Base-by-base conservation (phyloP, 2,797 vertebrate species). In the Meriones psammophilus region DNA sequence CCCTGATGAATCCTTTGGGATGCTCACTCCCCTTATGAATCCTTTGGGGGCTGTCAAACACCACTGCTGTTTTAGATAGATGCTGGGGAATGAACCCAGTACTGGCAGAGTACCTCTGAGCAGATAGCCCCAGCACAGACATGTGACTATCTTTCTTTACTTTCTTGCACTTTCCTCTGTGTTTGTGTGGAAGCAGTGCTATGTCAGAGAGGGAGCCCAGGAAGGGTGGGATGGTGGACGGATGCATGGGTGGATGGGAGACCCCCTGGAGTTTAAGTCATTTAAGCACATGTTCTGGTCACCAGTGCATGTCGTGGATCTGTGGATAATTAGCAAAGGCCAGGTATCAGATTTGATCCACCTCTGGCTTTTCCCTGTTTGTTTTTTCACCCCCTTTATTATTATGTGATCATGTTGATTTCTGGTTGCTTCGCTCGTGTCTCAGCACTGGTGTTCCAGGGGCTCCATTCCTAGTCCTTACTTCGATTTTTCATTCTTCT, bases 271-370 rank as follows among this genome's bases (percentile, higher is more conserved):
- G 39, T 8, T 2, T 50, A 22, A 58, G 9, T 64, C n/a, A 9
- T 56, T 24, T 39, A 22, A 54, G 60, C 9, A 0, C 4, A 0
- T 4, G 7, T 73, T 33, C 18, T 0, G 0, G 2, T 20, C 50
- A 22, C 20, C 0, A 0, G 1, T 26, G 1, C 20, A 7, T 36
- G 2, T 10, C 4, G 28, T 10, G 14, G 12, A 10, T 68, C 56
- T 26, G 20, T 20, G 4, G 22, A 39, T 56, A 0, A 5, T 4
- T n/a, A 42, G 4, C 69, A 26, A 4, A 33, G 58, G 4, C n/a
- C 56, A n/a, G 4, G 6, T 24, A 0, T 80, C 68, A 20, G 4
- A 10, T 18, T 56, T 12, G 14, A 33, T 30, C 28, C 3, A 0
- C 33, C 33, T 78, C 54, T 60, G 26, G 15, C 13, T 74, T 73